These are phyloP conservation scores for Coptodon bakossiorum DNA, from an alignment of 2,113 vertebrate species.

Conservation along the genomic window DNA sequence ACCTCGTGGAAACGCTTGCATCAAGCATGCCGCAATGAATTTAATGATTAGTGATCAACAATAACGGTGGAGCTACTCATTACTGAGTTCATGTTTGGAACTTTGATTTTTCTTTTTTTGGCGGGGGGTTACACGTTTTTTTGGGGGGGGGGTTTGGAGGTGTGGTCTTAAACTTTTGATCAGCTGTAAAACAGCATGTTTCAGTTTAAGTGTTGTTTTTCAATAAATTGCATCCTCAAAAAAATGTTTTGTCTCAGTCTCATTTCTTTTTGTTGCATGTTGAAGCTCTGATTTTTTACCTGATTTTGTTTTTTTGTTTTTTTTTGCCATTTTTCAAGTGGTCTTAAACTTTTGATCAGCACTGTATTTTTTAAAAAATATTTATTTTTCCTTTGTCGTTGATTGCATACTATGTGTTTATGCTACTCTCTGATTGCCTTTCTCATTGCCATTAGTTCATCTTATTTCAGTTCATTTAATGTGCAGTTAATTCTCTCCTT, in stretches of 20 bases:
- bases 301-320: too few relatives aligned
- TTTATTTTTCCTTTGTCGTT: background rate
- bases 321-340: background rate
- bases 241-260: background rate
- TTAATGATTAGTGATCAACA: background rate
- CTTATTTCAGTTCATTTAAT: background rate
- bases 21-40: background rate
- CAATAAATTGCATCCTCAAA: background rate
- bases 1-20: background rate
- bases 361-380: background rate
- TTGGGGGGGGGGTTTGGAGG: background rate
- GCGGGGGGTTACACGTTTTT: background rate
- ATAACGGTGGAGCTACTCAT: background rate
- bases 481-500: background rate
- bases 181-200: background rate
- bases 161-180: background rate
- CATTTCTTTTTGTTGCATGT: background rate
- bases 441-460: background rate
- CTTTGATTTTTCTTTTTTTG: background rate
- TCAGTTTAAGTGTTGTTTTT: background rate
- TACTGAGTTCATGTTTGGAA: background rate
- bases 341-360: background rate
- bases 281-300: background rate
- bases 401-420: background rate
- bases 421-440: background rate